Percentiles rank a stretch among this genome's conserved stretches.
phyloP scores from a whole-genome alignment of 2,797 vertebrate genomes.

The Gastrophryne carolinensis region DNA sequence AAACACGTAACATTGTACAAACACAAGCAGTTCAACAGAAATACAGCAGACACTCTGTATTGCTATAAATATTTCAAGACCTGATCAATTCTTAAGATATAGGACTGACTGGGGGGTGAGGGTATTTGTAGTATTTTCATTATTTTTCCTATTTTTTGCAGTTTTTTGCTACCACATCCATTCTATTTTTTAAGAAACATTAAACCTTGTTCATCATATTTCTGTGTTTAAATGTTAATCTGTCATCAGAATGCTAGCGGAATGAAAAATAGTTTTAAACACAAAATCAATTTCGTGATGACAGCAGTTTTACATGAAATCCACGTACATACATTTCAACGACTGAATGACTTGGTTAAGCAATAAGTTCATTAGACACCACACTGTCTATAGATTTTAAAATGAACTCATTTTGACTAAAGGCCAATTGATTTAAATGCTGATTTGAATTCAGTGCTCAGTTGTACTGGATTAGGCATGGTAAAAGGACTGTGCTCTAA shows the following conservation, averaged over 20 bases:
- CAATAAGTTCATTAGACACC: neutral
- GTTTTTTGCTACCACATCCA: too few relatives aligned
- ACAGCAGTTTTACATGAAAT: neutral
- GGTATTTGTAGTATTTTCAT: too few relatives aligned
- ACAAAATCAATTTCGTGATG: constrained; percentile 6
- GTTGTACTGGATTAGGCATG: neutral
- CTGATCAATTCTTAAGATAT: too few relatives aligned
- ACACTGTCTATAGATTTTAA: neutral
- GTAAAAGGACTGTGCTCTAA: neutral
- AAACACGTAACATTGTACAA: too few relatives aligned
- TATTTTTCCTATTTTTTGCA: too few relatives aligned
- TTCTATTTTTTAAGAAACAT: too few relatives aligned
- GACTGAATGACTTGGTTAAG: constrained; percentile 12
- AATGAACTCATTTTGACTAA: neutral
- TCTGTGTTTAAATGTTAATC: neutral
- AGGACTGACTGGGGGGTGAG: too few relatives aligned
- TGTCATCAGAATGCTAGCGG: neutral
- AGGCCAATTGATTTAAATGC: neutral
- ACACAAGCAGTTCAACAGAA: too few relatives aligned
- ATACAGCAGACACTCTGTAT: too few relatives aligned
- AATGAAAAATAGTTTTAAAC: neutral
- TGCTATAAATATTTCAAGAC: too few relatives aligned
- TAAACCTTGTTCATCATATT: too few relatives aligned
- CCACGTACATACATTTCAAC: neutral
- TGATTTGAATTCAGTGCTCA: neutral